Percentiles rank a stretch among this genome's conserved stretches.
Evolutionary conservation across 2,113 vertebrate species (phyloP).

Genomic region (Podarcis muralis): DNA sequence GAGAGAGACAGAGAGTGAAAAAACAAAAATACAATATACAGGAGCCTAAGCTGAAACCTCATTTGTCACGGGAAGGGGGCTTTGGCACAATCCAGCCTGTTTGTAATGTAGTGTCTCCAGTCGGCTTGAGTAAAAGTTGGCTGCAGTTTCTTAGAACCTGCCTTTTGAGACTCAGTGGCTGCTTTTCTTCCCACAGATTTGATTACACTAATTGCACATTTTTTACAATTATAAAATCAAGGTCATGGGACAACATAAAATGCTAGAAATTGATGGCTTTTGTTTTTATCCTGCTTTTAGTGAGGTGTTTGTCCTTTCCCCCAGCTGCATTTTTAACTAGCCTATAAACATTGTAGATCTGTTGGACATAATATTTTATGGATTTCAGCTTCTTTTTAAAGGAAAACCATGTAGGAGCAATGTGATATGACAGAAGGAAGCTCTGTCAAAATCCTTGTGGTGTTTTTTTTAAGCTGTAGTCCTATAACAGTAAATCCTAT

Average conservation of each 20-base stretch:
- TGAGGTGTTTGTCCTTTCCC: conserved; percentile 51
- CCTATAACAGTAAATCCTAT: neutral
- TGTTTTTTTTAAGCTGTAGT: too few relatives aligned
- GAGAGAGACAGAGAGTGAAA: conserved; percentile 37
- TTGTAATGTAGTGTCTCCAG: conserved; percentile 54
- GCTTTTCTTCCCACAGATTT: conserved; percentile 68
- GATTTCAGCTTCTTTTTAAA: neutral
- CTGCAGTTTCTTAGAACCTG: conserved; percentile 71
- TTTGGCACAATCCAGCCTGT: conserved; percentile 49
- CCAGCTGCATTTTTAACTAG: conserved; percentile 40
- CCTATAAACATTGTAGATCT: neutral
- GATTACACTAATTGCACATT: conserved; percentile 68
- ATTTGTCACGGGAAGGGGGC: conserved; percentile 60
- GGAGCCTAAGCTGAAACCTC: conserved; percentile 62
- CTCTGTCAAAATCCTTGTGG: too few relatives aligned
- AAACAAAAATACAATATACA: conserved; percentile 56
- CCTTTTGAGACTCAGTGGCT: conserved; percentile 60
- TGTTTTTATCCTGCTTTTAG: conserved; percentile 42
- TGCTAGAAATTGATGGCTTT: conserved; percentile 19
- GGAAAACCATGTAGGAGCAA: neutral
- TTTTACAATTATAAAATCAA: conserved; percentile 60
- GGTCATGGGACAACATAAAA: conserved; percentile 58
- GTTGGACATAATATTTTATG: neutral
- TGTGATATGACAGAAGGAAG: neutral
- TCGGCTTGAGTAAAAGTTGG: conserved; percentile 54